Percentiles rank a stretch among this genome's conserved stretches.
Conservation (phyloP, 2,113 vertebrate genomes). For the Trichechus manatus region DNA sequence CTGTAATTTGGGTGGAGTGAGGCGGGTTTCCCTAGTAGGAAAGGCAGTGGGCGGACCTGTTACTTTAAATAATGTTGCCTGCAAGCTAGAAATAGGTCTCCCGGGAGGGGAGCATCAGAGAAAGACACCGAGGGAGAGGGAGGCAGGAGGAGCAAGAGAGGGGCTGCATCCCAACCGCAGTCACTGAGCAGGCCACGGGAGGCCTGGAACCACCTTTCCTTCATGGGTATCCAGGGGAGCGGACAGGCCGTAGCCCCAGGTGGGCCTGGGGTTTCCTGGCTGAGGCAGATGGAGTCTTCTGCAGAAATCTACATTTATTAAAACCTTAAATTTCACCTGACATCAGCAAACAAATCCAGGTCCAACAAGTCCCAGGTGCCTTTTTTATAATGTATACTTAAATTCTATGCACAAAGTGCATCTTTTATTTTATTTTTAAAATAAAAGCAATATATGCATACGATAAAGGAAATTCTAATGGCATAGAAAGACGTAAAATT, state of each 20-base stretch:
- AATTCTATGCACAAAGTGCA: slow-evolving; percentile 43
- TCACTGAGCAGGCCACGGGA: not conserved
- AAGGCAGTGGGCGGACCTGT: slow-evolving; percentile 38
- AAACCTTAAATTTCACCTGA: slow-evolving; percentile 84
- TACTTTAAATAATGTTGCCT: slow-evolving; percentile 76
- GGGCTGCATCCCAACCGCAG: accelerated
- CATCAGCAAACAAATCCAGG: slow-evolving; percentile 85
- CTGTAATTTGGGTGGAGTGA: not conserved
- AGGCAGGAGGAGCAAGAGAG: not conserved
- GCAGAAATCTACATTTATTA: slow-evolving; percentile 60
- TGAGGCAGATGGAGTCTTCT: not conserved
- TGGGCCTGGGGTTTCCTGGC: not conserved
- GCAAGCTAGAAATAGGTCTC: slow-evolving; percentile 67
- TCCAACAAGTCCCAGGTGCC: slow-evolving; percentile 69
- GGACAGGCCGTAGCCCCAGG: not conserved
- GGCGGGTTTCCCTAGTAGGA: slow-evolving; percentile 42
- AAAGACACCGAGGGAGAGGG: not conserved
- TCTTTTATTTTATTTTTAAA: slow-evolving; percentile 75
- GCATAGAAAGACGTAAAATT: slow-evolving; percentile 35
- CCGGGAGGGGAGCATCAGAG: not conserved
- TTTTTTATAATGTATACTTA: slow-evolving; percentile 73
- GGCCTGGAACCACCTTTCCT: not conserved
- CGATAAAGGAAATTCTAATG: slow-evolving; percentile 27
- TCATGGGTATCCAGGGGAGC: not conserved
- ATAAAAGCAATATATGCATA: slow-evolving; percentile 60